Evolutionary conservation across 1,140 invertebrate genomes (phyloP), one percentile per base, ranked within the genome.

Genomic region (Drosophila santomea): DNA sequence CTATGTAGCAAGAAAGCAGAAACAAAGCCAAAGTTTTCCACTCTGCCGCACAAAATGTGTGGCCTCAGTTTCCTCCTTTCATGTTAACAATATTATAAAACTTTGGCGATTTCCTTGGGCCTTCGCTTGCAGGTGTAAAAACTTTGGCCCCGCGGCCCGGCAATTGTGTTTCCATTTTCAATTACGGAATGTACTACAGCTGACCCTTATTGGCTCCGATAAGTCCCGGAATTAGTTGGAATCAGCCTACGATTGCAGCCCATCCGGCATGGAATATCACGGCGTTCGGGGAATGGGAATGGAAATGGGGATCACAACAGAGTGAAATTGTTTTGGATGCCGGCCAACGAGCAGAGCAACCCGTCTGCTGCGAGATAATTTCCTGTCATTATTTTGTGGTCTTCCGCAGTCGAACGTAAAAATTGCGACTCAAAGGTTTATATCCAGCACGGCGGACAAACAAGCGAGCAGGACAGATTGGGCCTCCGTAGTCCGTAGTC

Each of bases 371-470:
- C 73, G 85, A 84, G 84, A 89, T 89, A 89, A 89, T 89, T 89
- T 89, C 85, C 84, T 89, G 84, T 90, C 84, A 89, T 89, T 89
- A 89, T 89, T 89, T 89, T 89, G 84, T 90, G 84, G 84, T 89
- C 77, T 89, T 84, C 85, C 84, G 85, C 84, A 89, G 85, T 80
- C 73, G 77, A 89, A 90, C 84, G 85, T 84, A 84, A 90, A 89
- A 89, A 84, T 90, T 78, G 84, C 85, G 66, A 84, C 74, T 90
- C 84, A 89, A 89, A 89, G 84, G 80, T 89, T 88, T 83, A 86
- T 88, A 67, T 67, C 58, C 80, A 85, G 72, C 50, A 61, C 55
- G 36, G 63, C 57, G 38, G 56, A 58, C 51, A 60, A 43, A 58
- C 68, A 36, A 56, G 51, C 25, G 25, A 59, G 25, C 68, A 76